Evolutionary conservation across 2,113 vertebrate genomes (phyloP).

Genomic region (Puntigrus tetrazona): DNA sequence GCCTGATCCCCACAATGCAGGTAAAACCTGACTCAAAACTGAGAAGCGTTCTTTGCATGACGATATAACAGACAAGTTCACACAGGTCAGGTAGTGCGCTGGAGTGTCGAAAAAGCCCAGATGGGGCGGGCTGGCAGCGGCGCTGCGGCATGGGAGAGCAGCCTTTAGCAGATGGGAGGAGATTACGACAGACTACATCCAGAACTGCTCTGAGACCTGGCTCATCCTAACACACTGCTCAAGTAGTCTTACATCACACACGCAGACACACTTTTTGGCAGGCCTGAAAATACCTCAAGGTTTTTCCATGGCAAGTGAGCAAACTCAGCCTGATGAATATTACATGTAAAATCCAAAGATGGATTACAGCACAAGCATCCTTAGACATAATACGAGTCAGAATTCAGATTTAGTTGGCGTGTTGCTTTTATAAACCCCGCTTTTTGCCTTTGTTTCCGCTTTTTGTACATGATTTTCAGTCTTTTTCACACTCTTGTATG

Average conservation of each 20-base stretch:
- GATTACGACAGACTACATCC: constrained; percentile 59
- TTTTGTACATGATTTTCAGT: background rate
- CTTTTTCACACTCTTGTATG: background rate
- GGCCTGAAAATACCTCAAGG: constrained; percentile 50
- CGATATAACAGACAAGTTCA: background rate
- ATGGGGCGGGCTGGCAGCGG: constrained; percentile 67
- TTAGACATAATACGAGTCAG: constrained; percentile 31
- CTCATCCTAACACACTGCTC: constrained; percentile 39
- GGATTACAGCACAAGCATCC: constrained; percentile 31
- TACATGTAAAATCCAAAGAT: constrained; percentile 45
- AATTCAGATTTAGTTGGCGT: constrained; percentile 19
- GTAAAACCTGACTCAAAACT: background rate
- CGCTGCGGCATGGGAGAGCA: constrained; percentile 66
- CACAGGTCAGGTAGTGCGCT: constrained; percentile 62
- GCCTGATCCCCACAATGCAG: background rate
- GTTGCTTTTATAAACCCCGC: background rate
- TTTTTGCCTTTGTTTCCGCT: background rate
- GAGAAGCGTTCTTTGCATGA: background rate
- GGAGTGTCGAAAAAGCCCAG: constrained; percentile 59
- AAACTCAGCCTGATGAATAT: constrained; percentile 49
- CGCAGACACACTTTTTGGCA: constrained; percentile 30
- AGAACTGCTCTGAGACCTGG: constrained; percentile 57
- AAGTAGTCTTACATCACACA: constrained; percentile 38
- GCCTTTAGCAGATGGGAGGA: constrained; percentile 74
- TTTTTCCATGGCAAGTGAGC: constrained; percentile 43